Conservation (phyloP, 2,797 vertebrate species). For the Gouania willdenowi region DNA sequence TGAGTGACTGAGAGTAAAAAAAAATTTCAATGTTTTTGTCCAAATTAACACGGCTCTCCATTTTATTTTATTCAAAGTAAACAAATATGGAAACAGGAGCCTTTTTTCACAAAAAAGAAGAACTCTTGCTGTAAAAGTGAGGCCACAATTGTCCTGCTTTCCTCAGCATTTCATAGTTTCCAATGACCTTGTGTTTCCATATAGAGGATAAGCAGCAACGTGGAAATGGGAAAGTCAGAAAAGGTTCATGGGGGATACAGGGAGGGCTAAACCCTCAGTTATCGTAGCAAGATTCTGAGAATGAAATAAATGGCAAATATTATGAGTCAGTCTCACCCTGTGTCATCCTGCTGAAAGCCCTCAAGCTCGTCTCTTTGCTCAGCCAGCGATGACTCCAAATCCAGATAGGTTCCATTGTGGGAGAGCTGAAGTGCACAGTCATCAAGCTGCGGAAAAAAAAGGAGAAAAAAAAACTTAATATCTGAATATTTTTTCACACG, state of each 20-base stretch:
- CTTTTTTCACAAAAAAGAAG: constrained; percentile 2
- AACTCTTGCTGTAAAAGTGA: constrained; percentile 22
- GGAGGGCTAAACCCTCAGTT: not conserved
- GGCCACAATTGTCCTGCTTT: constrained; percentile 55
- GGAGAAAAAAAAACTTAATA: not conserved
- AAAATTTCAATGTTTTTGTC: no score
- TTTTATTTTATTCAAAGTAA: no score
- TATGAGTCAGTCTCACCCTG: constrained; percentile 78
- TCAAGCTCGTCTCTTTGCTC: constrained; percentile 92
- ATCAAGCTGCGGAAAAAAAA: constrained; percentile 78
- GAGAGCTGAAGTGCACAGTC: constrained; percentile 92
- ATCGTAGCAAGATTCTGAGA: constrained; percentile 14
- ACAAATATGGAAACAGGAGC: no score
- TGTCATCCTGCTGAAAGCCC: constrained; percentile 89
- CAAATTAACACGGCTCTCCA: no score
- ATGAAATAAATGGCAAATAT: not conserved
- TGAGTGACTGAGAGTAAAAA: no score
- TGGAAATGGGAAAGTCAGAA: not conserved
- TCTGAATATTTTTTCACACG: no score
- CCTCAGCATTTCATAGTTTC: constrained; percentile 68
- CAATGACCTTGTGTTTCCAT: constrained; percentile 53
- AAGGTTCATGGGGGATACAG: not conserved
- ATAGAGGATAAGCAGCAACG: constrained; percentile 19
- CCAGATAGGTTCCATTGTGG: constrained; percentile 92
- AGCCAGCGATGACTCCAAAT: constrained; percentile 90